Evolutionary conservation across 2,113 vertebrate genomes (phyloP).

Genomic region (Ifrita kowaldi): DNA sequence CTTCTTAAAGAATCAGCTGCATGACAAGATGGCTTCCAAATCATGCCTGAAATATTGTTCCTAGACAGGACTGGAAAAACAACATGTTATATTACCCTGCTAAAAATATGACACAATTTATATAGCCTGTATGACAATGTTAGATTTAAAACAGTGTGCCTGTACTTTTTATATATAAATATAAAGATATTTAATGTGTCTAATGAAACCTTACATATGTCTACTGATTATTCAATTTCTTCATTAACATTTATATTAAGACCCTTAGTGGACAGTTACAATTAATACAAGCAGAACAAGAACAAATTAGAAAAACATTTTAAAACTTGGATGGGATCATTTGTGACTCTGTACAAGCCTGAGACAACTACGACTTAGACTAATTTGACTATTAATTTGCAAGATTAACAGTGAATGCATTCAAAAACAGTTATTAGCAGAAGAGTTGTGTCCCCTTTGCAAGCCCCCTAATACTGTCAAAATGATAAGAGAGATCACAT

Average conservation of each 20-base stretch:
- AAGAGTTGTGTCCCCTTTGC: not conserved
- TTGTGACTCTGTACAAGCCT: not conserved
- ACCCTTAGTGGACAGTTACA: not conserved
- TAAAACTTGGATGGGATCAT: not conserved
- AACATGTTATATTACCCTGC: not conserved
- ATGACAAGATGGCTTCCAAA: not conserved
- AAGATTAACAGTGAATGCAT: not conserved
- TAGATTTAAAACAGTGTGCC: not conserved
- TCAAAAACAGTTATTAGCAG: not conserved
- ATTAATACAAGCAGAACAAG: not conserved
- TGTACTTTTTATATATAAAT: not conserved
- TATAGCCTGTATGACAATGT: not conserved
- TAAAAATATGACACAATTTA: not conserved
- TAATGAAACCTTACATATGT: not conserved
- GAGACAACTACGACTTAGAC: not conserved
- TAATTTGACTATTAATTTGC: not conserved
- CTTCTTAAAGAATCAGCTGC: not conserved
- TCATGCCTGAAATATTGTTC: not conserved
- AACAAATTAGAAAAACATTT: not conserved
- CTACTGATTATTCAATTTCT: not conserved
- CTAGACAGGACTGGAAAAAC: not conserved
- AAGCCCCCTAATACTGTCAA: not conserved
- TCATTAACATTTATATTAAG: not conserved
- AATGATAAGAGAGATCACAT: not conserved
- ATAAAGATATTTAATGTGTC: not conserved